Evolutionary conservation across 2,797 vertebrate genomes (phyloP), one percentile per base, ranked within the genome.

Genomic region (Lerista edwardsae): DNA sequence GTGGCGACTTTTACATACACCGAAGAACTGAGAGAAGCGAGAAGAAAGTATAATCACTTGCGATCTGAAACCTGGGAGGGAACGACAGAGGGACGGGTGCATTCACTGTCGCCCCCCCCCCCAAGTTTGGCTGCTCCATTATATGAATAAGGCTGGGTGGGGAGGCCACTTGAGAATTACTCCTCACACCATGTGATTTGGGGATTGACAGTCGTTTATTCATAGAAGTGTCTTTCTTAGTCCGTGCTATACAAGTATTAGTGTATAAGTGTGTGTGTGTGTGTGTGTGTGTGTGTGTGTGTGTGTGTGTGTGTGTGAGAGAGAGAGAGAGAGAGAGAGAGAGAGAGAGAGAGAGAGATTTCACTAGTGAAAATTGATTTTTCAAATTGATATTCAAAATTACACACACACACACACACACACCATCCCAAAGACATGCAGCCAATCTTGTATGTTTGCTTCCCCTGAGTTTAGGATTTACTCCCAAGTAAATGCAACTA

Each of bases 61-160:
- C n/a, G 27, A 15, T 73, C 14, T 29, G 41, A 73, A 44, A 44
- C 39, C 3, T 12, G 4, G 41, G 17, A 25, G 21, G 23, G 31
- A n/a, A n/a, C n/a, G n/a, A n/a, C n/a, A n/a, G n/a, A 1, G 34
- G 51, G 21, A 1, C 4, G 7, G 12, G 6, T 15, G 8, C 25
- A 31, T 7, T 57, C 27, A 15, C 25, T 25, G 2, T 15, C 51
- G 21, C 6, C 25, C 6, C 29, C 6, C 64, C 31, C 3, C 4
- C 25, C 25, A 3, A 57, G 39, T 36, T 51, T 41, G 11, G 19
- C 6, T 8, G 21, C 64, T 57, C 10, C 31, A 44, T 36, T 1
- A 3, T 36, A 12, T 69, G 65, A 36, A 68, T 80, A 31, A 27
- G n/a, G 21, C 9, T 8, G 1, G 25, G 14, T 27, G 4, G 41